Conservation (phyloP, 2,797 vertebrate species). For the Chiloscyllium punctatum region DNA sequence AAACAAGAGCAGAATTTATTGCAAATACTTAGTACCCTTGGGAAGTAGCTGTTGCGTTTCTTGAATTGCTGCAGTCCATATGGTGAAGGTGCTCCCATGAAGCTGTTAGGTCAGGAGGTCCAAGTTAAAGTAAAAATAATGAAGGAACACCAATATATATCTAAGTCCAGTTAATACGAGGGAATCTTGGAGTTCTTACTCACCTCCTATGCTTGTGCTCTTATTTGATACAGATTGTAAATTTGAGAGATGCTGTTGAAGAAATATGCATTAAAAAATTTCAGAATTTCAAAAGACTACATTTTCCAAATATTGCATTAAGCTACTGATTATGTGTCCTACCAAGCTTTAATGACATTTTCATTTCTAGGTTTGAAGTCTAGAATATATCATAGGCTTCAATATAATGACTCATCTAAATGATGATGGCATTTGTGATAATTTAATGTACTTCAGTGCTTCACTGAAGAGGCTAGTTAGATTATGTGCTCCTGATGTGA, state of each 20-base stretch:
- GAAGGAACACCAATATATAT: background rate
- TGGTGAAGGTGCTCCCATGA: background rate
- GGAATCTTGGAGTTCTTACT: background rate
- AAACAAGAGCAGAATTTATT: background rate
- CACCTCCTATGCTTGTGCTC: background rate
- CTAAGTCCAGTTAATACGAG: background rate
- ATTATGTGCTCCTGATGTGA: background rate
- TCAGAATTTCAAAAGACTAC: background rate
- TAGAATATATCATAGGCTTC: background rate
- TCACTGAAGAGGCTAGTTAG: background rate
- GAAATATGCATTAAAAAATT: background rate
- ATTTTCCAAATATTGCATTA: background rate
- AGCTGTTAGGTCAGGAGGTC: background rate
- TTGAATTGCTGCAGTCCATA: background rate
- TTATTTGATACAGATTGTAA: background rate
- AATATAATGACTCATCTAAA: background rate
- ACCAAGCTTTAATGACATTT: background rate
- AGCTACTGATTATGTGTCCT: background rate
- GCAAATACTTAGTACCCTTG: background rate
- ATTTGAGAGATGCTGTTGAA: background rate
- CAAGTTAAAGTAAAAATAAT: background rate
- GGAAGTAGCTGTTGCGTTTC: background rate
- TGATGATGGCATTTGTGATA: background rate
- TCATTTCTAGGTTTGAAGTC: background rate
- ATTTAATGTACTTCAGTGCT: background rate